Evolutionary conservation across 1,140 invertebrate species (phyloP).

Genomic region (Tyrophagus putrescentiae): DNA sequence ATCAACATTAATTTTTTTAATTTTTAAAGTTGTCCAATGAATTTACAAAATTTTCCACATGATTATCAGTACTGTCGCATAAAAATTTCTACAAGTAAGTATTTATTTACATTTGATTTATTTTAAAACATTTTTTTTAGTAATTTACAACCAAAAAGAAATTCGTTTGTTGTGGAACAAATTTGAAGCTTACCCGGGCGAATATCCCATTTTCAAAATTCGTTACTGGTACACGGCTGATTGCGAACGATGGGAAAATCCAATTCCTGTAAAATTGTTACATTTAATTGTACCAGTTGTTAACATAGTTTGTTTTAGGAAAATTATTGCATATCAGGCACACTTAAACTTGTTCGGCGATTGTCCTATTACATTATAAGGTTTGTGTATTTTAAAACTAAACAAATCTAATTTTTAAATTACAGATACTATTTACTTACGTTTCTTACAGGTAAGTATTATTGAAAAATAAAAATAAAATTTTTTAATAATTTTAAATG

Average conservation of each 20-base stretch:
- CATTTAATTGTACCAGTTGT: too few species aligned
- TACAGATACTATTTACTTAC: conserved; percentile 25
- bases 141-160: background rate
- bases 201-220: conserved; percentile 13
- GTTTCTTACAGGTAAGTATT: too few species aligned
- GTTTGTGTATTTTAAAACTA: too few species aligned
- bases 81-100: conserved; percentile 9
- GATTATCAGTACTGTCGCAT: conserved; percentile 17
- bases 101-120: too few species aligned
- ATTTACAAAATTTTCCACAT: conserved; percentile 17
- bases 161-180: background rate
- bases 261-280: too few species aligned
- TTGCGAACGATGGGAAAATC: background rate
- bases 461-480: too few species aligned
- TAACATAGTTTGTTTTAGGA: too few species aligned
- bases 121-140: background rate
- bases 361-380: conserved; percentile 26
- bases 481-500: too few species aligned
- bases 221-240: conserved; percentile 5
- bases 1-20: too few species aligned
- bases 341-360: conserved; percentile 21
- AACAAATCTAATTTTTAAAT: too few species aligned
- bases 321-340: conserved; percentile 22
- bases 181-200: background rate
- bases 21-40: conserved; percentile 13